Conservation (phyloP, 1,140 invertebrate genomes). For the Brachystomella parvula region DNA sequence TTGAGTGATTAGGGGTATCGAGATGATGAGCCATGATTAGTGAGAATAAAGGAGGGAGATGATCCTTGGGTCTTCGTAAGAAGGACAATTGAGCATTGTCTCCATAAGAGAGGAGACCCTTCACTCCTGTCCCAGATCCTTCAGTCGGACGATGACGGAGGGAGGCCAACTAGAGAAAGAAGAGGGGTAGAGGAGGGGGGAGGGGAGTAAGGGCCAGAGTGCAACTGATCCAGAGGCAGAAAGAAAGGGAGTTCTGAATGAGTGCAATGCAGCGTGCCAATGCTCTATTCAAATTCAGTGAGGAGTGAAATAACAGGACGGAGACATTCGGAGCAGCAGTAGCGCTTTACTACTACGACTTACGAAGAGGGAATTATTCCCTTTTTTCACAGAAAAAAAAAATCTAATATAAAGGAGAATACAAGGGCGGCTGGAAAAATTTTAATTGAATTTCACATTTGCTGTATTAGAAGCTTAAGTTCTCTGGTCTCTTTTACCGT, state of each 20-base stretch:
- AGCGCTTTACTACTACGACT: neutral
- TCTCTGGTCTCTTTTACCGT: too few relatives aligned
- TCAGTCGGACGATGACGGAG: neutral
- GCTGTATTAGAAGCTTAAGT: constrained; percentile 8
- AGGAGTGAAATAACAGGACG: constrained; percentile 34
- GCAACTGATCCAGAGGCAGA: constrained; percentile 25
- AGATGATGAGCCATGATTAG: constrained; percentile 26
- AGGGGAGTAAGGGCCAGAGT: constrained; percentile 12
- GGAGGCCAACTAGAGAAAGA: constrained; percentile 1
- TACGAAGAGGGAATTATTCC: neutral
- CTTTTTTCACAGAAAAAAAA: constrained; percentile 1
- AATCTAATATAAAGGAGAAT: constrained; percentile 21
- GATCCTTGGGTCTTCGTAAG: constrained; percentile 1
- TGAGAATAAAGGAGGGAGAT: constrained; percentile 7
- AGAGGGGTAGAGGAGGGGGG: neutral
- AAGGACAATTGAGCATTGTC: constrained; percentile 9
- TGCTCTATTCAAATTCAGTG: constrained; percentile 34
- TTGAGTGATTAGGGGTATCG: constrained; percentile 37
- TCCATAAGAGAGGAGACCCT: neutral
- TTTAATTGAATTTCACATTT: constrained; percentile 37
- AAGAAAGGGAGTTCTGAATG: constrained; percentile 26
- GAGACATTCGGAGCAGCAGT: constrained; percentile 22
- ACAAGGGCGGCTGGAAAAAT: constrained; percentile 25
- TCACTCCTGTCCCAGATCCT: neutral
- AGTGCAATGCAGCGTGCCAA: constrained; percentile 38